phyloP scores from a whole-genome alignment of 1,140 invertebrate genomes.

The fruit fly (Drosophila melanogaster) region Release_6_plus_ISO1_MT NT_037436.4:21638501-21639000 shows the following conservation, averaged over 20 bases:
- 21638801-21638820: constrained; percentile 96
- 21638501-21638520: constrained; percentile 88
- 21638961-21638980: neutral
- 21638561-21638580: constrained; percentile 67
- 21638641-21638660: constrained; percentile 87
- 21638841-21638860: constrained; percentile 88
- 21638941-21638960: constrained; percentile 42
- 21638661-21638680: constrained; percentile 89
- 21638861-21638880: constrained; percentile 88
- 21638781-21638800: constrained; percentile 96
- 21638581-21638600: constrained; percentile 92
- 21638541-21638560: constrained; percentile 85
- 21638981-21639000: neutral
- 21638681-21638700: constrained; percentile 94
- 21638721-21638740: constrained; percentile 87
- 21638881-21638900: constrained; percentile 86
- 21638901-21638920: constrained; percentile 71
- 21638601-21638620: constrained; percentile 86
- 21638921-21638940: constrained; percentile 15
- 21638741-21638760: constrained; percentile 66
- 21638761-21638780: constrained; percentile 88
- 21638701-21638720: constrained; percentile 96
- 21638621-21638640: constrained; percentile 17
- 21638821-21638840: constrained; percentile 58
- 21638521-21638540: constrained; percentile 89